Percentiles rank a stretch among this genome's conserved stretches.
Conservation (phyloP, 2,888 invertebrate genomes). For the Lasius fuliginosus region DNA sequence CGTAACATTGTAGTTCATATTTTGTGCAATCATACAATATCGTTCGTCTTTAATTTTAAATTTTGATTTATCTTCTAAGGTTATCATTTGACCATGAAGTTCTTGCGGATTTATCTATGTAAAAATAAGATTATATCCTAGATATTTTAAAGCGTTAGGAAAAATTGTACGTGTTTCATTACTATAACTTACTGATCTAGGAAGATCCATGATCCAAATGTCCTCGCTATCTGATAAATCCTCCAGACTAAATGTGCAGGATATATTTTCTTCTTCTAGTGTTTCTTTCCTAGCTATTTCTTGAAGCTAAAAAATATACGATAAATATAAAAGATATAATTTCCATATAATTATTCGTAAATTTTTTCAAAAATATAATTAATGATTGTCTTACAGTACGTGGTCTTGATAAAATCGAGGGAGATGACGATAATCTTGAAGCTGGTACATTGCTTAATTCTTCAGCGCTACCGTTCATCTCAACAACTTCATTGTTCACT, state of each 20-base stretch:
- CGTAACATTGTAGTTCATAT: slow-evolving; percentile 64
- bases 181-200: slow-evolving; percentile 70
- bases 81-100: slow-evolving; percentile 72
- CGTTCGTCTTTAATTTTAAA: slow-evolving; percentile 74
- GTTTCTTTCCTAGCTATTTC: slow-evolving; percentile 72
- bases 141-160: not conserved
- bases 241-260: slow-evolving; percentile 70
- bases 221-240: slow-evolving; percentile 79
- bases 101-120: slow-evolving; percentile 74
- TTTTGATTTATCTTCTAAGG: slow-evolving; percentile 76
- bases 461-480: not conserved
- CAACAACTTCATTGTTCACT: not conserved
- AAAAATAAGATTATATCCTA: slow-evolving; percentile 23
- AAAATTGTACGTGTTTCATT: not conserved
- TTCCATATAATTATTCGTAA: not conserved
- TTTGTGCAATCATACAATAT: slow-evolving; percentile 70
- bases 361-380: not conserved
- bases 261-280: slow-evolving; percentile 60
- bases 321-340: not conserved
- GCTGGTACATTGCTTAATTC: not conserved
- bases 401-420: not conserved
- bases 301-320: slow-evolving; percentile 67
- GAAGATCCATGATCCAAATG: slow-evolving; percentile 79
- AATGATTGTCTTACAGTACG: slow-evolving; percentile 3
- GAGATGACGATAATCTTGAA: not conserved